These are phyloP conservation scores for Echinarachnius parma DNA, from an alignment of 53 echinoderm and acorn worm species.

Conservation along the genomic window DNA sequence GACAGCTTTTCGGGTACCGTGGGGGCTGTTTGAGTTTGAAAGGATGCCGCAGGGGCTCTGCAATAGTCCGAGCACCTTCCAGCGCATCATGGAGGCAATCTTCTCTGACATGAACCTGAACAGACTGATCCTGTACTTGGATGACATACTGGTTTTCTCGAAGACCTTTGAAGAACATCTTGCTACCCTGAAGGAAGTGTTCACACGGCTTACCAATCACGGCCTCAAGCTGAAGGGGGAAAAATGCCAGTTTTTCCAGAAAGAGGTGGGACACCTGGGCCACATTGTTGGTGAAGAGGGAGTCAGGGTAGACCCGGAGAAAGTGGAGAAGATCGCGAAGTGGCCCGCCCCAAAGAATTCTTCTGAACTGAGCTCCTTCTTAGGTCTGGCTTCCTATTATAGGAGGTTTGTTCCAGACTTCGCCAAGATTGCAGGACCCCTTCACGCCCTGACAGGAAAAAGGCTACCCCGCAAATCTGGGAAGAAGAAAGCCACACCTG, in stretches of 20 bases:
- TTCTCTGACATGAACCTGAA: slow-evolving; percentile 58
- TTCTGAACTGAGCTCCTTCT: slow-evolving; percentile 40
- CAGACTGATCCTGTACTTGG: slow-evolving; percentile 47
- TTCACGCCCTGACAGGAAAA: slow-evolving; percentile 37
- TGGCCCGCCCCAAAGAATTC: slow-evolving; percentile 39
- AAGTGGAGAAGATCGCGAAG: slow-evolving; percentile 25
- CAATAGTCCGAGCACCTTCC: slow-evolving; percentile 61
- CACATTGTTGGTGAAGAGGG: slow-evolving; percentile 40
- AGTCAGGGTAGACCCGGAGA: slow-evolving; percentile 41
- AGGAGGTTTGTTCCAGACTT: slow-evolving; percentile 45
- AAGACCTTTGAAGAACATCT: slow-evolving; percentile 56
- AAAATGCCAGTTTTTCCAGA: slow-evolving; percentile 49
- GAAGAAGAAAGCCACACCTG: background rate
- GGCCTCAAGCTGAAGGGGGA: slow-evolving; percentile 65
- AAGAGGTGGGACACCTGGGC: slow-evolving; percentile 38
- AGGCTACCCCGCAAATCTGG: no score
- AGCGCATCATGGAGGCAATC: slow-evolving; percentile 50
- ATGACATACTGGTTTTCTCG: slow-evolving; percentile 65
- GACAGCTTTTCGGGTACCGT: slow-evolving; percentile 67
- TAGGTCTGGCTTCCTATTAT: slow-evolving; percentile 54
- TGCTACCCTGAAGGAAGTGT: slow-evolving; percentile 40
- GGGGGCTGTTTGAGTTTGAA: slow-evolving; percentile 57
- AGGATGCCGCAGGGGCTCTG: slow-evolving; percentile 49
- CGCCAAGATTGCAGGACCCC: slow-evolving; percentile 35
- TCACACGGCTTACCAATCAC: slow-evolving; percentile 29